These are phyloP conservation scores for Campoplex capitator DNA, from an alignment of 2,888 invertebrate genomes.

Conservation along the genomic window DNA sequence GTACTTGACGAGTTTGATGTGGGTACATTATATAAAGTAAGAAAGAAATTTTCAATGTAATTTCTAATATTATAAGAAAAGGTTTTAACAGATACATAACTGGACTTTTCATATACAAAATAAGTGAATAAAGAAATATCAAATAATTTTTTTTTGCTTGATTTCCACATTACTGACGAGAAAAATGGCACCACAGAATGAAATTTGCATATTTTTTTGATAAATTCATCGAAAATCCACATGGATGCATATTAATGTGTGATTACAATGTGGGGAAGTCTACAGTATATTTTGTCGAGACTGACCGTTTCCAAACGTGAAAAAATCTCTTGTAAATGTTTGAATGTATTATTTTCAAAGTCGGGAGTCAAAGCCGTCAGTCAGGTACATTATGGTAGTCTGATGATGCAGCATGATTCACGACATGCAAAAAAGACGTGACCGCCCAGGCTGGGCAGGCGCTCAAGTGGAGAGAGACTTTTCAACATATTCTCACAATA, in stretches of 20 bases:
- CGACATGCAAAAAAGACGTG: constrained; percentile 50
- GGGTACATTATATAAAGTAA: too few species aligned
- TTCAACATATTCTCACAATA: constrained; percentile 33
- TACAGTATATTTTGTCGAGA: neutral
- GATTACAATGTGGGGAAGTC: neutral
- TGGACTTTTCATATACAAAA: too few species aligned
- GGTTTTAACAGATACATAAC: too few species aligned
- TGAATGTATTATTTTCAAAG: constrained; percentile 2
- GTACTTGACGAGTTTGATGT: too few species aligned
- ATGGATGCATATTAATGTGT: neutral
- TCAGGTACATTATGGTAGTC: constrained; percentile 5
- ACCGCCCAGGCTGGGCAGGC: constrained; percentile 10
- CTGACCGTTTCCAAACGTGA: neutral
- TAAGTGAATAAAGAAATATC: too few species aligned
- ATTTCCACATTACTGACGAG: neutral
- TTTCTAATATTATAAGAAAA: too few species aligned
- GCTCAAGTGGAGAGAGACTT: constrained; percentile 40
- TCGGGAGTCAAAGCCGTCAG: neutral
- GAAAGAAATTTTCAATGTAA: too few species aligned
- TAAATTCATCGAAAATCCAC: neutral
- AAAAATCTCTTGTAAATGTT: constrained; percentile 19
- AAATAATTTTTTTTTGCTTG: neutral
- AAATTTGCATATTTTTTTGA: neutral
- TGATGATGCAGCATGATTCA: constrained; percentile 22
- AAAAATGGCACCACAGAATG: neutral